Percentiles rank a stretch among this genome's conserved stretches.
Evolutionary conservation across 2,113 vertebrate genomes (phyloP).

Genomic region (Albula goreensis): DNA sequence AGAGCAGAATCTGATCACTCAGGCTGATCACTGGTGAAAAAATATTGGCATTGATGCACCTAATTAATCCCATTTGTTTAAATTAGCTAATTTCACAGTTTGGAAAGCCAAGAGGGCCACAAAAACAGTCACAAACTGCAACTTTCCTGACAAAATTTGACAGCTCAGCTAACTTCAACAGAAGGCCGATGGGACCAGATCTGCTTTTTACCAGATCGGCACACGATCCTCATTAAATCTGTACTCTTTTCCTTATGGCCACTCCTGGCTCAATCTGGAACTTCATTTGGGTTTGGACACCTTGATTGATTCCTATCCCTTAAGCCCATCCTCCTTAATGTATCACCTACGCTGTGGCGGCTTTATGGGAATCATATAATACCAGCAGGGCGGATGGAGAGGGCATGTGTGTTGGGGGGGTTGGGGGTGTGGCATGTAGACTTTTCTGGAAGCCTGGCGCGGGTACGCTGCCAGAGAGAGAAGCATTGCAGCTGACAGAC

Average conservation of each 20-base stretch:
- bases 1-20: not conserved
- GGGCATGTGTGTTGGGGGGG: not conserved
- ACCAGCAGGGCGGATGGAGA: too few species aligned
- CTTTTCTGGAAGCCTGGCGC: not conserved
- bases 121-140: not conserved
- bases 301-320: not conserved
- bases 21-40: not conserved
- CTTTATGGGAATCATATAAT: not conserved
- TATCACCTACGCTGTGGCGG: not conserved
- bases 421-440: not conserved
- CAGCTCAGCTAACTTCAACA: not conserved
- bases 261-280: not conserved
- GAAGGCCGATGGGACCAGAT: too few species aligned
- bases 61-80: constrained; percentile 20
- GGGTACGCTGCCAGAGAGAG: not conserved
- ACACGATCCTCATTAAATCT: not conserved
- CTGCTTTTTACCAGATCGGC: not conserved
- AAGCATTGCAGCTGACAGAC: not conserved
- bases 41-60: constrained; percentile 17
- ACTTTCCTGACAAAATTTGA: not conserved
- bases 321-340: not conserved
- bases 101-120: not conserved
- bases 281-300: not conserved
- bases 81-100: constrained; percentile 21
- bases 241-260: not conserved